phyloP scores from a whole-genome alignment of 2,113 vertebrate genomes.

The Rhynchomys soricoides region DNA sequence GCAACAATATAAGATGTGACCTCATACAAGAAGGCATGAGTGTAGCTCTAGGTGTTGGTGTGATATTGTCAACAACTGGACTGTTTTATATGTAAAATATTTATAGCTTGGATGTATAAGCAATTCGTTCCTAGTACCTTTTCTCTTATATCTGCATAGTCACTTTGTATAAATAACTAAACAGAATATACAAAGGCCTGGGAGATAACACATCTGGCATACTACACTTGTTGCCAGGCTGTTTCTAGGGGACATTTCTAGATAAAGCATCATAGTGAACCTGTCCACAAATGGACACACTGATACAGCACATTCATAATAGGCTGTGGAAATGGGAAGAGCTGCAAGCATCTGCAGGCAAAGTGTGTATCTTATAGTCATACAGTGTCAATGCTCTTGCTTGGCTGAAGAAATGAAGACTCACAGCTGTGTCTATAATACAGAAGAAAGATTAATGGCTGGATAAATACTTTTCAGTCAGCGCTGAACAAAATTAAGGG shows the following conservation, averaged over 20 bases:
- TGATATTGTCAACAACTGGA: background rate
- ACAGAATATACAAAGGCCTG: background rate
- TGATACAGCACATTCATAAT: background rate
- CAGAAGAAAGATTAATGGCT: background rate
- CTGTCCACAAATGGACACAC: background rate
- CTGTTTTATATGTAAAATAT: background rate
- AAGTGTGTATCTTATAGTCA: background rate
- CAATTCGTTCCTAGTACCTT: background rate
- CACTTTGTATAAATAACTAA: background rate
- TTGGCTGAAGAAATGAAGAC: background rate
- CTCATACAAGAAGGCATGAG: background rate
- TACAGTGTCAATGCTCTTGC: background rate
- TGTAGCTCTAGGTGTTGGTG: background rate
- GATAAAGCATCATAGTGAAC: background rate
- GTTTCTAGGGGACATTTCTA: background rate
- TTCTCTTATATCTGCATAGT: background rate
- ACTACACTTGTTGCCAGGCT: background rate
- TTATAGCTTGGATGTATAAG: background rate
- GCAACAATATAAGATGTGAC: background rate
- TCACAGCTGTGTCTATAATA: background rate
- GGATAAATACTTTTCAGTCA: background rate
- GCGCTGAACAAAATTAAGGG: conserved; percentile 15
- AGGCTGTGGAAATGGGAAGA: background rate
- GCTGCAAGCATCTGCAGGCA: background rate
- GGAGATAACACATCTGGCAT: background rate